These are phyloP conservation scores for Lutjanus argentimaculatus DNA, from an alignment of 2,797 vertebrate species.

Conservation along the genomic window DNA sequence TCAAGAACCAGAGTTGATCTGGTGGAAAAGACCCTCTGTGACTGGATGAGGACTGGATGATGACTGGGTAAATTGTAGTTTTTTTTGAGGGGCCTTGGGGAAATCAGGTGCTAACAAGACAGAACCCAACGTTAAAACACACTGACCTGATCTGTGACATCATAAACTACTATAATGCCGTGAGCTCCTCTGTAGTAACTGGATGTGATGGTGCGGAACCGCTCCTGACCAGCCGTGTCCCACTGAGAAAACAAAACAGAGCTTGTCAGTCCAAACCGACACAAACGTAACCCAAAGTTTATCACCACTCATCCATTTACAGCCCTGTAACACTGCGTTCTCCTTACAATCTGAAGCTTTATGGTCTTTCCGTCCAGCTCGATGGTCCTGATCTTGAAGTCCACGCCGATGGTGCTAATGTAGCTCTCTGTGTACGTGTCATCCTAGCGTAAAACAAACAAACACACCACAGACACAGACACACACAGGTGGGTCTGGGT, in stretches of 20 bases:
- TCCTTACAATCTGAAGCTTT: slow-evolving; percentile 98
- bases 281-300: not conserved
- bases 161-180: slow-evolving; percentile 98
- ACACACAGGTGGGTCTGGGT: slow-evolving; percentile 13
- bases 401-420: slow-evolving; percentile 98
- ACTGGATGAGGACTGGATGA: not conserved
- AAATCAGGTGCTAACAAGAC: not conserved
- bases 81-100: not conserved
- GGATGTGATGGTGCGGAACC: slow-evolving; percentile 97
- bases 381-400: slow-evolving; percentile 99
- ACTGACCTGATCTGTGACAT: slow-evolving; percentile 96
- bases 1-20: no score
- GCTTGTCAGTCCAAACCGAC: not conserved
- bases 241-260: slow-evolving; percentile 84
- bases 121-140: not conserved
- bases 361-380: slow-evolving; percentile 98
- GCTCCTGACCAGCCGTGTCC: slow-evolving; percentile 98
- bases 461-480: slow-evolving; percentile 15
- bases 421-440: slow-evolving; percentile 99
- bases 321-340: rapidly evolving
- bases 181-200: slow-evolving; percentile 99
- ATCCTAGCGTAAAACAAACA: slow-evolving; percentile 85
- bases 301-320: slow-evolving; percentile 10
- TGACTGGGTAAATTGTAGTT: not conserved
- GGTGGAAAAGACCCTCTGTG: not conserved